These are phyloP conservation scores for Microplitis demolitor DNA, from an alignment of 1,140 invertebrate genomes.

Conservation along the genomic window DNA sequence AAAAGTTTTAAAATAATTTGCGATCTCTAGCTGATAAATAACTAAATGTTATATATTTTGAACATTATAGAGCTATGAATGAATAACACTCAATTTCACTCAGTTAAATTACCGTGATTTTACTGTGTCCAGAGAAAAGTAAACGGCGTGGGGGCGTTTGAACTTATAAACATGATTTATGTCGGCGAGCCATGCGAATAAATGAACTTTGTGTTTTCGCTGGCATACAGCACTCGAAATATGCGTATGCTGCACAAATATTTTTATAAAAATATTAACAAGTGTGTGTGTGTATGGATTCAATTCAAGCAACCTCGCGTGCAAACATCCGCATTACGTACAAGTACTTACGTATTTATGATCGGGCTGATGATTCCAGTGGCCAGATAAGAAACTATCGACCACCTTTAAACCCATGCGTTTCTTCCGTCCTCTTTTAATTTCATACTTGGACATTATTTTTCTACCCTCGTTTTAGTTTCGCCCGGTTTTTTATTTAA, in stretches of 20 bases:
- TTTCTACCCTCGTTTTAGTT: conserved; percentile 1
- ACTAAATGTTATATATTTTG: neutral
- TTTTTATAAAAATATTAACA: neutral
- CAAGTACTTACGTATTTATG: conserved; percentile 42
- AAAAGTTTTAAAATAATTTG: no score
- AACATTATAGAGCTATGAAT: neutral
- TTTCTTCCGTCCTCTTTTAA: conserved; percentile 11
- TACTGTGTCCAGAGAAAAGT: conserved; percentile 27
- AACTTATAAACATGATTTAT: conserved; percentile 35
- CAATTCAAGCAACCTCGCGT: conserved; percentile 23
- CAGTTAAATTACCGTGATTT: conserved; percentile 35
- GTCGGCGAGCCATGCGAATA: conserved; percentile 31
- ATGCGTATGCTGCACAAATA: neutral
- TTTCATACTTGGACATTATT: neutral
- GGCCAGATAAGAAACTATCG: conserved; percentile 30
- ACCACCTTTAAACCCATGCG: neutral
- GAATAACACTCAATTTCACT: conserved; percentile 31
- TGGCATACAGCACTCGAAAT: neutral
- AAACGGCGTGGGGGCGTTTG: conserved; percentile 19
- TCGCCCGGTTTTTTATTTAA: conserved; percentile 6
- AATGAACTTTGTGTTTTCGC: conserved; percentile 18
- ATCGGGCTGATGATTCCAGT: conserved; percentile 31
- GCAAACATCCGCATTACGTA: conserved; percentile 32
- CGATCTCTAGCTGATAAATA: neutral
- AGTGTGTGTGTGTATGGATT: neutral